Percentiles rank a stretch among this genome's conserved stretches.
These are phyloP conservation scores for Gallinago nigripennis DNA, from an alignment of 2,797 vertebrate species.

Conservation along the genomic window DNA sequence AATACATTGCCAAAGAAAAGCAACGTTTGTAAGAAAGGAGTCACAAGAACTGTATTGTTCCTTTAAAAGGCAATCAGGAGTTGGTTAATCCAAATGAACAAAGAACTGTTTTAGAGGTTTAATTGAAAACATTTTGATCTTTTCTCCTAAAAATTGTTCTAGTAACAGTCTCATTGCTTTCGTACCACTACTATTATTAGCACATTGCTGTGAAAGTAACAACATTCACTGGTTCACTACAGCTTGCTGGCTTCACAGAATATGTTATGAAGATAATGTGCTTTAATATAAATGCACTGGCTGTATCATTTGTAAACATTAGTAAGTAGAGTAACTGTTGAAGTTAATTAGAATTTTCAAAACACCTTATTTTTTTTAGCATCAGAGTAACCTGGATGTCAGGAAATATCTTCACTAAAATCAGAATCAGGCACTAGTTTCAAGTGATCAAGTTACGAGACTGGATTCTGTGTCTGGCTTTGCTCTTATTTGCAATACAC, in stretches of 20 bases:
- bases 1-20: not conserved
- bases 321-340: slow-evolving; percentile 34
- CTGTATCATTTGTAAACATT: slow-evolving; percentile 32
- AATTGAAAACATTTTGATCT: slow-evolving; percentile 47
- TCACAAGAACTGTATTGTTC: not conserved
- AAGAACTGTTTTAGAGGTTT: slow-evolving; percentile 24
- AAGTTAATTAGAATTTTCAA: slow-evolving; percentile 6
- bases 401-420: not conserved
- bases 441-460: not conserved
- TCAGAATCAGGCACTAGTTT: not conserved
- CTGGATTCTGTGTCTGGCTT: not conserved
- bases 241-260: slow-evolving; percentile 62
- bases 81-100: not conserved
- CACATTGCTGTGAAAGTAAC: not conserved
- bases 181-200: not conserved
- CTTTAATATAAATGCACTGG: slow-evolving; percentile 41
- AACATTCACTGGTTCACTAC: not conserved
- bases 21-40: slow-evolving; percentile 8
- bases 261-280: slow-evolving; percentile 38
- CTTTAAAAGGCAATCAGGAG: slow-evolving; percentile 34
- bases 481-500: not conserved
- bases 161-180: not conserved
- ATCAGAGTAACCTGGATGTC: not conserved
- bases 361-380: not conserved
- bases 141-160: not conserved